Percentiles rank a stretch among this genome's conserved stretches.
These are phyloP conservation scores for Enteromius trimaculatus DNA, from an alignment of 2,797 vertebrate species.

Conservation along the genomic window DNA sequence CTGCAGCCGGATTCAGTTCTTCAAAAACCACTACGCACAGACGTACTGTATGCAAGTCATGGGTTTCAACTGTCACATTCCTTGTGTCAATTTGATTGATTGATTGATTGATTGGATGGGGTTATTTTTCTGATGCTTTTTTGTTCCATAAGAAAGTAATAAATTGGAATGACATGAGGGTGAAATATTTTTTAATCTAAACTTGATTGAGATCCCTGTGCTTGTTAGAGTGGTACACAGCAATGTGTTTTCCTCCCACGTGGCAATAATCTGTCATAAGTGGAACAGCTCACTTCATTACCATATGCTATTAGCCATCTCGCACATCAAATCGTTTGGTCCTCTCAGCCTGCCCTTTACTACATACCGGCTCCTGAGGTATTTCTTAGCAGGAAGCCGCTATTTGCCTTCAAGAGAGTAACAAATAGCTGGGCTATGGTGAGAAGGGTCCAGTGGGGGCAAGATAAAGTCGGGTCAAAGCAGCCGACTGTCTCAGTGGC, in stretches of 20 bases:
- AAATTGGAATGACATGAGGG: background rate
- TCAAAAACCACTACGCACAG: no score
- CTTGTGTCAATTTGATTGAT: no score
- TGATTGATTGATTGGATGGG: background rate
- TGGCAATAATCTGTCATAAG: constrained; percentile 6
- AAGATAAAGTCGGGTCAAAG: constrained; percentile 55
- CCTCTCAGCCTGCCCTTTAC: constrained; percentile 51
- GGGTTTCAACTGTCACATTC: no score
- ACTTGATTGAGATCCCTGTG: background rate
- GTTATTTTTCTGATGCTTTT: background rate
- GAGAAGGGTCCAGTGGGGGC: constrained; percentile 29
- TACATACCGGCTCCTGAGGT: constrained; percentile 18
- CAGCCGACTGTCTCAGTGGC: constrained; percentile 8
- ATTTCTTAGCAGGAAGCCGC: constrained; percentile 17
- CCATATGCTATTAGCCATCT: constrained; percentile 31
- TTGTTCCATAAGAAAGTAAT: background rate
- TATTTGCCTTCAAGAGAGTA: constrained; percentile 38
- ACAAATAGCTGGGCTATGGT: constrained; percentile 28
- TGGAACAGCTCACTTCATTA: constrained; percentile 33
- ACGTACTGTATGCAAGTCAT: no score
- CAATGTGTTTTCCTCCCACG: background rate
- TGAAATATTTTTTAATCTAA: background rate
- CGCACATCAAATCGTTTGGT: constrained; percentile 34
- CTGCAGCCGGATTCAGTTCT: no score
- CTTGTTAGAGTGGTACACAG: background rate